A percentile compares a stretch with the other conserved stretches of the same genome.
Conservation (phyloP, 2,113 vertebrate species). For the Chionodraco myersi region DNA sequence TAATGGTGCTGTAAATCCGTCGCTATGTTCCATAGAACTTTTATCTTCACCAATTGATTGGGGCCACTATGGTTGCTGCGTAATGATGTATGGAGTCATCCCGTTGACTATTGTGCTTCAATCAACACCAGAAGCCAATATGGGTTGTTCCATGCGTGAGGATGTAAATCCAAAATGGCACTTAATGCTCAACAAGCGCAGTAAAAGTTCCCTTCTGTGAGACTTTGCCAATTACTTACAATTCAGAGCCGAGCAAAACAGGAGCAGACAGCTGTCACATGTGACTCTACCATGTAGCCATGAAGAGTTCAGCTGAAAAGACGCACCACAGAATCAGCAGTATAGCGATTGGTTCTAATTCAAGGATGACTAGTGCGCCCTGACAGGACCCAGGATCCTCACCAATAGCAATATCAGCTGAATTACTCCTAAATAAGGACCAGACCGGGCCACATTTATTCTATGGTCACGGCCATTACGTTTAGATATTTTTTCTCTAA, state of each 20-base stretch:
- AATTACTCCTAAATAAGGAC: not conserved
- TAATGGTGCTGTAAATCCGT: slow-evolving; percentile 50
- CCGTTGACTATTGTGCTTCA: slow-evolving; percentile 45
- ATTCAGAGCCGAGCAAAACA: not conserved
- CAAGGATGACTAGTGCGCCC: not conserved
- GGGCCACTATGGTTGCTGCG: slow-evolving; percentile 5
- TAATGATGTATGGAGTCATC: slow-evolving; percentile 51
- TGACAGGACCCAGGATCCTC: not conserved
- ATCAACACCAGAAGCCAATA: slow-evolving; percentile 21
- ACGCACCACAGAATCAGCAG: not conserved
- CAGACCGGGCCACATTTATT: not conserved
- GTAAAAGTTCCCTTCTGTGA: slow-evolving; percentile 13
- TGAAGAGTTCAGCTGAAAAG: not conserved
- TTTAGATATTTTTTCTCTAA: too few species aligned
- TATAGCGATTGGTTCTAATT: not conserved
- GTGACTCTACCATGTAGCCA: not conserved
- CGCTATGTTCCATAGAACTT: slow-evolving; percentile 5
- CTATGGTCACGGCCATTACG: not conserved
- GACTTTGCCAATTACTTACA: not conserved
- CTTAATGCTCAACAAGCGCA: slow-evolving; percentile 31
- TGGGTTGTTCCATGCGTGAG: not conserved
- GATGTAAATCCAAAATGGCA: slow-evolving; percentile 49
- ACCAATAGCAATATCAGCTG: not conserved
- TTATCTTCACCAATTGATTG: slow-evolving; percentile 40
- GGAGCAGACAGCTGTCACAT: not conserved